Evolutionary conservation across 1,140 invertebrate genomes (phyloP).

Genomic region (Streblospio benedicti): DNA sequence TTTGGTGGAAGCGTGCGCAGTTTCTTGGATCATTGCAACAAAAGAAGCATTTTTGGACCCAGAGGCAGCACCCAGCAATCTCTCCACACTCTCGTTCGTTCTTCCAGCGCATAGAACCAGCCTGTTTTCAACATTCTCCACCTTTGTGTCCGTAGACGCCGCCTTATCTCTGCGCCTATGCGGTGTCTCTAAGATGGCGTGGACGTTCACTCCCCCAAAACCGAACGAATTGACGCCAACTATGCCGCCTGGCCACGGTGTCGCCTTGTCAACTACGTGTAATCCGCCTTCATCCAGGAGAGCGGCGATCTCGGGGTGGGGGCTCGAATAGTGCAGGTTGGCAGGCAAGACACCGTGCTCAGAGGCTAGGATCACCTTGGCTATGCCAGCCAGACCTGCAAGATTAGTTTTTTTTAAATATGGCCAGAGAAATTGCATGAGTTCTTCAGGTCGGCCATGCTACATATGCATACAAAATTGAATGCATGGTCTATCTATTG

Average conservation of each 20-base stretch:
- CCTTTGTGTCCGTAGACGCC: too few species aligned
- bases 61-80: conserved; percentile 54
- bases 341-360: conserved; percentile 72
- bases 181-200: conserved; percentile 74
- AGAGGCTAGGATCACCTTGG: conserved; percentile 69
- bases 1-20: conserved; percentile 29
- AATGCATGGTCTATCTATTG: too few species aligned
- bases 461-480: too few species aligned
- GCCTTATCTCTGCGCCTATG: too few species aligned
- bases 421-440: too few species aligned
- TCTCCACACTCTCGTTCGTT: conserved; percentile 68
- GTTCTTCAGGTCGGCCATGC: too few species aligned
- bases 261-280: conserved; percentile 55
- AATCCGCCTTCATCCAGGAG: conserved; percentile 63
- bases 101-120: conserved; percentile 72
- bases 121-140: conserved; percentile 52
- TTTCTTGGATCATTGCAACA: conserved; percentile 68
- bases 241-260: conserved; percentile 57
- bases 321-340: conserved; percentile 78
- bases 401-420: too few species aligned
- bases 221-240: conserved; percentile 90
- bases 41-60: conserved; percentile 51
- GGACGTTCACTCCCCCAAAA: conserved; percentile 93
- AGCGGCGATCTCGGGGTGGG: conserved; percentile 81
- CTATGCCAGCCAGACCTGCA: conserved; percentile 49